phyloP scores from a whole-genome alignment of 1,140 invertebrate genomes.

The Drosophila sproati region DNA sequence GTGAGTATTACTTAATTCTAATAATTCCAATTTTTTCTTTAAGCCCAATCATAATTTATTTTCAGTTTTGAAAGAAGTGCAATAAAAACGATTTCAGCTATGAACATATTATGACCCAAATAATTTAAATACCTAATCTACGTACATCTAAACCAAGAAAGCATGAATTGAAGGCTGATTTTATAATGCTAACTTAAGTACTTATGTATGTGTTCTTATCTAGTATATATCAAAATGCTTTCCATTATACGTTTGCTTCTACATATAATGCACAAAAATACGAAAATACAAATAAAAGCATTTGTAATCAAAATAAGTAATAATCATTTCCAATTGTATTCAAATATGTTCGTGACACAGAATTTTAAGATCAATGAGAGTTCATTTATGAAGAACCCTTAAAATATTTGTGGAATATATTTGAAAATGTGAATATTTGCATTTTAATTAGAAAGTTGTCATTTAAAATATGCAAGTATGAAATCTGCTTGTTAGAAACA shows the following conservation, averaged over 20 bases:
- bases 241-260: constrained; percentile 24
- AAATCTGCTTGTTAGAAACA: constrained; percentile 17
- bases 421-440: constrained; percentile 11
- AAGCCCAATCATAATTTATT: background rate
- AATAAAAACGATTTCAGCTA: constrained; percentile 13
- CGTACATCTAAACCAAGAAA: constrained; percentile 40
- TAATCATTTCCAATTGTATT: background rate
- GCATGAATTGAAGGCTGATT: constrained; percentile 67
- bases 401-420: background rate
- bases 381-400: background rate
- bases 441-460: constrained; percentile 37
- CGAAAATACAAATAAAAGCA: constrained; percentile 9
- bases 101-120: background rate
- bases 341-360: background rate
- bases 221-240: constrained; percentile 34
- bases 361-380: background rate
- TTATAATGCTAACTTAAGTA: constrained; percentile 55
- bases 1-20: constrained; percentile 45
- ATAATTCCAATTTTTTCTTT: background rate
- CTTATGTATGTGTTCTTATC: constrained; percentile 48
- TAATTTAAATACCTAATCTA: constrained; percentile 34
- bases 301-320: constrained; percentile 33
- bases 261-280: constrained; percentile 25
- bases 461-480: constrained; percentile 26
- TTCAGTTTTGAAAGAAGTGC: constrained; percentile 27